Conservation (phyloP, 2,113 vertebrate genomes). For the Manacus vitellinus region DNA sequence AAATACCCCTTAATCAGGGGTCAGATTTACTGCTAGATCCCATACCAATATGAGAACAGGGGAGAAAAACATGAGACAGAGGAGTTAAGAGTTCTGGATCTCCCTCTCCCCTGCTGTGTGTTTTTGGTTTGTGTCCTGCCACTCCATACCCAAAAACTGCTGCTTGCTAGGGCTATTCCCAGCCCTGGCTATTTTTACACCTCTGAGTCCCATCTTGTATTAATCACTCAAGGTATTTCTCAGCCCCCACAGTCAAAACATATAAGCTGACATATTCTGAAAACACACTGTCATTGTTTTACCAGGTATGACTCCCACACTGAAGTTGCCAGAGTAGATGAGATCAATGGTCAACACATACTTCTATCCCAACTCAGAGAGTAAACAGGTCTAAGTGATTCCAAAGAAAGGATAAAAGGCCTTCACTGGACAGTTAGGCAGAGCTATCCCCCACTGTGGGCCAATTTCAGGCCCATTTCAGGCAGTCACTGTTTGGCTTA, state of each 20-base stretch:
- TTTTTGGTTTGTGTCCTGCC: neutral
- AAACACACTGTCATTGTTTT: neutral
- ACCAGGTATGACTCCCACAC: neutral
- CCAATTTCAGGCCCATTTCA: neutral
- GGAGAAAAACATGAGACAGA: neutral
- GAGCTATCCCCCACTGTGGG: neutral
- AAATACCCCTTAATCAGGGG: neutral
- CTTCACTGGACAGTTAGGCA: neutral
- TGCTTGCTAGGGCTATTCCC: neutral
- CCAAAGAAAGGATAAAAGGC: neutral
- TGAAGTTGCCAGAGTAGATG: neutral
- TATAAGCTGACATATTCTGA: neutral
- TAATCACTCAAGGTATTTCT: constrained; percentile 4
- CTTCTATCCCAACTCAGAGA: neutral
- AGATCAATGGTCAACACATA: neutral
- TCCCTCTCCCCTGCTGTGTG: no score
- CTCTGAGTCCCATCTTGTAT: neutral
- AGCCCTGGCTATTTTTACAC: neutral
- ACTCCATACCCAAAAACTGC: neutral
- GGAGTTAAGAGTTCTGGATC: neutral
- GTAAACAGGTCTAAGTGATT: neutral
- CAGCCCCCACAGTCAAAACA: neutral
- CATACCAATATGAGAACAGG: neutral
- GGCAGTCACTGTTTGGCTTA: neutral
- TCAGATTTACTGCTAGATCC: neutral